phyloP scores from a whole-genome alignment of 2,797 vertebrate genomes.

The Merluccius polli region DNA sequence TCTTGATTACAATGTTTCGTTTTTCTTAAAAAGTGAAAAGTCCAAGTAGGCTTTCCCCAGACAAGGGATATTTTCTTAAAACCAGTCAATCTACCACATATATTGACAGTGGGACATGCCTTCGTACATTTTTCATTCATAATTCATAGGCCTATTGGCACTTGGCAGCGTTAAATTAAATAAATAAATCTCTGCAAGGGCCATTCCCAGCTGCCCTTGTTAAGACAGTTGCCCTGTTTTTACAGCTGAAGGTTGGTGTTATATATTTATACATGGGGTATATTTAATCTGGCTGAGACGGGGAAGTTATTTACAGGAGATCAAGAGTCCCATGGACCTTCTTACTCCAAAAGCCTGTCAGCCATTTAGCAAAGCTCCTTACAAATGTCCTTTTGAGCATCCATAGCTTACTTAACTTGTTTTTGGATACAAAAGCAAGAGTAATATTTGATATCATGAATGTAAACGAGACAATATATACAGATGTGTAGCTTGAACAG shows the following conservation, averaged over 20 bases:
- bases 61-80: background rate
- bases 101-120: background rate
- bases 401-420: background rate
- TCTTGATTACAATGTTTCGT: background rate
- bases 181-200: background rate
- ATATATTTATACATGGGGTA: background rate
- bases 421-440: background rate
- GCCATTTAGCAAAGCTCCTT: background rate
- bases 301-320: background rate
- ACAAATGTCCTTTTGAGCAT: background rate
- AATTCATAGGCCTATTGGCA: constrained; percentile 1
- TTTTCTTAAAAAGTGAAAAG: background rate
- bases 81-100: background rate
- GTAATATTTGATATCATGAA: background rate
- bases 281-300: background rate
- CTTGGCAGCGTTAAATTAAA: background rate
- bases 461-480: background rate
- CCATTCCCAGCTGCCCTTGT: background rate
- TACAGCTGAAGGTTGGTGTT: background rate
- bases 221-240: background rate
- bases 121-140: background rate
- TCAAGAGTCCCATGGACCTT: background rate
- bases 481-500: background rate
- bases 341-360: background rate
- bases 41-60: background rate